Conservation (phyloP, 1,140 invertebrate species). For the Leptinotarsa defecta region DNA sequence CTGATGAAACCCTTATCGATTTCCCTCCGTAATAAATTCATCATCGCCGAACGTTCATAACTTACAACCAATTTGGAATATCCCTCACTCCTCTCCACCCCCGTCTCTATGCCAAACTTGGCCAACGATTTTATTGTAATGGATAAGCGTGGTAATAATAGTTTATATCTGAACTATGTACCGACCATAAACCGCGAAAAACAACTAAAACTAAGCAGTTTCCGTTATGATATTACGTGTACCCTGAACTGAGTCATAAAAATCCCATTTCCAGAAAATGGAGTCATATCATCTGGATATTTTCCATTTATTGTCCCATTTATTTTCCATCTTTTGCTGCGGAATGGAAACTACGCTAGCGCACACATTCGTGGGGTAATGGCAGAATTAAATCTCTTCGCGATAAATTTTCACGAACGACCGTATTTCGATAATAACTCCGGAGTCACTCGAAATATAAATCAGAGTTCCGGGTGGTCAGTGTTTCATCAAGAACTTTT, state of each 20-base stretch:
- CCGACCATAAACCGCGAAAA: constrained; percentile 11
- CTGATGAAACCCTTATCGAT: too few relatives aligned
- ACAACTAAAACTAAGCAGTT: constrained; percentile 27
- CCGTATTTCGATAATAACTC: too few relatives aligned
- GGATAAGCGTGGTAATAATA: constrained; percentile 9
- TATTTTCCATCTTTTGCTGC: constrained; percentile 30
- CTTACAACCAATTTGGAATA: too few relatives aligned
- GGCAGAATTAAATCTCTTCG: constrained; percentile 7
- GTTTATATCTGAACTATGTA: constrained; percentile 14
- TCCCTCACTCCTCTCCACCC: neutral
- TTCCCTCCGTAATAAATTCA: neutral
- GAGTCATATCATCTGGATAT: constrained; percentile 45
- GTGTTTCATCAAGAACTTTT: too few relatives aligned
- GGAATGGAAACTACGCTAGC: constrained; percentile 14
- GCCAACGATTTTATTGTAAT: constrained; percentile 13
- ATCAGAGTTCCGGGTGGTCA: too few relatives aligned
- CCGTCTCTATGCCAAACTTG: neutral
- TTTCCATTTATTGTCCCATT: constrained; percentile 45
- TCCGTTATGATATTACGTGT: constrained; percentile 40
- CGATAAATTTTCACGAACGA: neutral
- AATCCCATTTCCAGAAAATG: constrained; percentile 45
- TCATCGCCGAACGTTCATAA: too few relatives aligned
- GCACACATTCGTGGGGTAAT: neutral
- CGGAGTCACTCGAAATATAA: too few relatives aligned
- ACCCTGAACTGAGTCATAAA: constrained; percentile 42